Evolutionary conservation across 1,140 invertebrate genomes (phyloP), one percentile per base, ranked within the genome.

Genomic region (Wiebesia pumilae): DNA sequence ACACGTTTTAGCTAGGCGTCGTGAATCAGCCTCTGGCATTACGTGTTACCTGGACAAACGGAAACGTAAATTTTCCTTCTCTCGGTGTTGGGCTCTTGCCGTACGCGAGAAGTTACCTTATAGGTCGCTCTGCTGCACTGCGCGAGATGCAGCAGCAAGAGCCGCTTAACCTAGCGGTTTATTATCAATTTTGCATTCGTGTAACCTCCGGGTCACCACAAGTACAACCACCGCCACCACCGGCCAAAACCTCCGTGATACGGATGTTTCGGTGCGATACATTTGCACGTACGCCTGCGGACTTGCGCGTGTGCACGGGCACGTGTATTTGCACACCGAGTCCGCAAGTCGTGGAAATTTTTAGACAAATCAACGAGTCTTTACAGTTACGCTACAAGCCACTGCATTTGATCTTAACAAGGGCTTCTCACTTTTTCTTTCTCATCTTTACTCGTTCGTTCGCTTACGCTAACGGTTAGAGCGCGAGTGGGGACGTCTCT

Each of bases 121-220:
- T 80, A 79, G 75, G 83, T 80, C 58, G 83, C 7, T 83, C 21
- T 35, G 24, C 38, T 43, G 58, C 54, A 21, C 54, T 78, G 73
- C 73, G 47, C 54, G 80, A 67, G 73, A 84, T 54, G 69, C 47
- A 40, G 82, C 21, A 43, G 35, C 58, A 3, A 4, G n/a, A 62
- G 58, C n/a, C 83, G 51, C 75, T 47, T 69, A 47, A 30, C 81
- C 69, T 86, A 86, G 84, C 84, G 84, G 84, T 86, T 86, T 81
- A 81, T 90, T 90, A 90, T 90, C 87, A 90, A 90, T 90, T 90
- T 90, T 89, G 89, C 87, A 90, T 89, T 88, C 83, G 83, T 43
- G 65, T 62, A 81, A 81, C 35, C 80, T 81, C 80, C 80, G 80
- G 80, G 80, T 81, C 80, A 81, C 24, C 62, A 6, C 9, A 10